These are phyloP conservation scores for Butorides virescens DNA, from an alignment of 2,113 vertebrate genomes.

Conservation along the genomic window DNA sequence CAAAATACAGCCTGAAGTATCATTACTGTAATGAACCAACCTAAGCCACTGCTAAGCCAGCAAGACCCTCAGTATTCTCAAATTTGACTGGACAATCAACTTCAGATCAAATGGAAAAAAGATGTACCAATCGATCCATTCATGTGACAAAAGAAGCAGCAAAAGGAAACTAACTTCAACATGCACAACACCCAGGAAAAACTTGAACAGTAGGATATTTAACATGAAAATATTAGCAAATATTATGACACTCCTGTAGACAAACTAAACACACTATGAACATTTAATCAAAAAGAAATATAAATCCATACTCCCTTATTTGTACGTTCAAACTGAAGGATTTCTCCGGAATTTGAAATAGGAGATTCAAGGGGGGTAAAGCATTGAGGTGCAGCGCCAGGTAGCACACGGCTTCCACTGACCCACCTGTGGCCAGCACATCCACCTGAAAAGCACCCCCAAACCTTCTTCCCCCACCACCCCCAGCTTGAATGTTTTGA, in stretches of 20 bases:
- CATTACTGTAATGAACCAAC: background rate
- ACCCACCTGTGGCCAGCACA: background rate
- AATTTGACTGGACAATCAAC: background rate
- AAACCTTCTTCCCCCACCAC: background rate
- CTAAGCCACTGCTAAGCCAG: background rate
- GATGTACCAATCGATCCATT: background rate
- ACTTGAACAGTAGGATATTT: background rate
- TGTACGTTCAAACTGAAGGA: background rate
- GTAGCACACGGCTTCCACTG: background rate
- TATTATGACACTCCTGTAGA: background rate
- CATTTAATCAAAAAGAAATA: background rate
- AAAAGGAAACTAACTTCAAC: background rate
- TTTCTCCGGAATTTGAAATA: background rate
- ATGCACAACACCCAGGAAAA: background rate
- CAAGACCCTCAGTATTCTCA: background rate
- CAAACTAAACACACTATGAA: fast-evolving
- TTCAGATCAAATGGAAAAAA: background rate
- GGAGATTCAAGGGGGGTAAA: background rate
- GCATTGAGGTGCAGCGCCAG: background rate
- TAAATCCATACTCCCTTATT: background rate
- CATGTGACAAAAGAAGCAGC: background rate
- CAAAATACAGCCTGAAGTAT: background rate
- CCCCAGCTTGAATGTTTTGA: background rate
- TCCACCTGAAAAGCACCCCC: background rate
- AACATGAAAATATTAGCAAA: background rate